Percentiles rank a stretch among this genome's conserved stretches.
These are phyloP conservation scores for Nothobranchius furzeri DNA, from an alignment of 2,113 vertebrate genomes.

Conservation along the genomic window DNA sequence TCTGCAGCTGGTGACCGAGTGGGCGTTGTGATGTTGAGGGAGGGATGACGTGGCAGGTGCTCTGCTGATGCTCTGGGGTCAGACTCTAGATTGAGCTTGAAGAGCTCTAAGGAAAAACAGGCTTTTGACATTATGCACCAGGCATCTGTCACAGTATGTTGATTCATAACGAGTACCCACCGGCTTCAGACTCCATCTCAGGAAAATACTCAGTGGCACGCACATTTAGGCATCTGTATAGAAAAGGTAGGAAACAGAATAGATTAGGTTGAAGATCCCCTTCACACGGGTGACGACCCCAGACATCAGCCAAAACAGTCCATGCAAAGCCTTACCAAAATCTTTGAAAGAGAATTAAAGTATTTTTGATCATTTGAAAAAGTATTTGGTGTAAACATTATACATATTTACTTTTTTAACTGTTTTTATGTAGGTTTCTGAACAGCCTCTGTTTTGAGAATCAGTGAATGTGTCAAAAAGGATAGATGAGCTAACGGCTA, in stretches of 20 bases:
- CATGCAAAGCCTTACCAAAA: too few relatives aligned
- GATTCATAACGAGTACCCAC: constrained; percentile 35
- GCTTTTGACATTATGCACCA: constrained; percentile 59
- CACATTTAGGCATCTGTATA: constrained; percentile 22
- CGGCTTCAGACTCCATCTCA: constrained; percentile 30
- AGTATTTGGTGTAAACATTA: too few relatives aligned
- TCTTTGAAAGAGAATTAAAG: too few relatives aligned
- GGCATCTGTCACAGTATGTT: constrained; percentile 47
- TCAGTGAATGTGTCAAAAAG: too few relatives aligned
- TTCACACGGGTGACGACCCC: neutral
- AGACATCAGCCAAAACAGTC: too few relatives aligned
- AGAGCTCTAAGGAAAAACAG: constrained; percentile 58
- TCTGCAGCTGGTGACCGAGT: constrained; percentile 39
- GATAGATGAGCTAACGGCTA: too few relatives aligned
- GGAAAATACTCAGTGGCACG: constrained; percentile 38
- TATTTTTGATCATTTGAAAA: neutral
- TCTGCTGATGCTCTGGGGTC: constrained; percentile 76
- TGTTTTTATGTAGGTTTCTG: too few relatives aligned
- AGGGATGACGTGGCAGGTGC: constrained; percentile 63
- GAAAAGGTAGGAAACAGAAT: constrained; percentile 27
- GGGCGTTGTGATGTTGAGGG: constrained; percentile 51
- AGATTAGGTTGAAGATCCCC: neutral
- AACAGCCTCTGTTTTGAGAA: too few relatives aligned
- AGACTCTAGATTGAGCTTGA: constrained; percentile 72
- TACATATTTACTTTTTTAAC: too few relatives aligned